A percentile compares a stretch with the other conserved stretches of the same genome.
phyloP scores from a whole-genome alignment of 1,140 invertebrate genomes.

The Drosophila prosaltans region DNA sequence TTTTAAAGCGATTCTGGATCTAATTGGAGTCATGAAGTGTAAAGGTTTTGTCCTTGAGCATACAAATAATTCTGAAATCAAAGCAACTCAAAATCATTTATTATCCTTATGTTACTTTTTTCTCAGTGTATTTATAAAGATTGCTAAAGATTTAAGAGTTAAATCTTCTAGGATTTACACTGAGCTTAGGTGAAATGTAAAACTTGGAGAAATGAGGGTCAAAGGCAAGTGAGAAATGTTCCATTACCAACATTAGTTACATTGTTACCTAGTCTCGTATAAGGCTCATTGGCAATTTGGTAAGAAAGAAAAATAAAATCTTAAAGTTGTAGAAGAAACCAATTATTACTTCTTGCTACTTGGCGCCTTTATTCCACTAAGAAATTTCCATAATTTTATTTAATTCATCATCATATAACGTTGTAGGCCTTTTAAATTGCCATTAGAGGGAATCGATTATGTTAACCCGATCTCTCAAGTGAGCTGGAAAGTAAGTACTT shows the following conservation, averaged over 20 bases:
- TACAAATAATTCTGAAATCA: too few species aligned
- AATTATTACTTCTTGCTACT: too few species aligned
- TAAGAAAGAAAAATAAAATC: too few species aligned
- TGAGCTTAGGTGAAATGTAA: conserved; percentile 12
- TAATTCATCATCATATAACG: neutral
- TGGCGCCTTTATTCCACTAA: neutral
- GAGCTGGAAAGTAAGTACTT: conserved; percentile 56
- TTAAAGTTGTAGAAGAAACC: too few species aligned
- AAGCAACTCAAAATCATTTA: too few species aligned
- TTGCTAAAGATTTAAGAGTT: conserved; percentile 30
- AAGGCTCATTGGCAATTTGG: too few species aligned
- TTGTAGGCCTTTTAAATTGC: conserved; percentile 38
- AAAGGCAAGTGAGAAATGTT: conserved; percentile 7
- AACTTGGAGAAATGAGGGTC: conserved; percentile 16
- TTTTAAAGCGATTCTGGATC: too few species aligned
- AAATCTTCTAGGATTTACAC: conserved; percentile 34
- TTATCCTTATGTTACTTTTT: neutral
- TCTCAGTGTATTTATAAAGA: conserved; percentile 29
- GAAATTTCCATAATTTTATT: neutral
- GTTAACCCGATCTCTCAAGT: conserved; percentile 22
- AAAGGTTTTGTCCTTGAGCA: too few species aligned
- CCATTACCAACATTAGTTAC: neutral
- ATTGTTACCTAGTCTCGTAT: neutral
- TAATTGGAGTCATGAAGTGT: too few species aligned
- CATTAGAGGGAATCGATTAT: conserved; percentile 47